phyloP scores from a whole-genome alignment of 2,113 vertebrate species.

The Phrynosoma blainvillii region DNA sequence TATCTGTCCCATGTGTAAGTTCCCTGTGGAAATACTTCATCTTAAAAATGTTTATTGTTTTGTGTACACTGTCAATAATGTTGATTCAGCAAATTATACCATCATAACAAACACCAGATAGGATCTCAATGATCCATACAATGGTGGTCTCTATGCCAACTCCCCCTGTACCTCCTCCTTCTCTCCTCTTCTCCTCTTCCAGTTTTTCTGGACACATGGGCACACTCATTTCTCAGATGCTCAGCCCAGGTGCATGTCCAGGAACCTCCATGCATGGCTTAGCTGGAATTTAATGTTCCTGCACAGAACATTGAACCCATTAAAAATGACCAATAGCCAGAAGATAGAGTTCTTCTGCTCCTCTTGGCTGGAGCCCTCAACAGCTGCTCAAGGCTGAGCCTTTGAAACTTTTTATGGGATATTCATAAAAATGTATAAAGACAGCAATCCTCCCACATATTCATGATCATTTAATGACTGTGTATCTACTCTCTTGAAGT shows the following conservation, averaged over 20 bases:
- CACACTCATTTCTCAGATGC: constrained; percentile 1
- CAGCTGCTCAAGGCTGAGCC: background rate
- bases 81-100: background rate
- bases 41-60: no score
- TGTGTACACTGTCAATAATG: no score
- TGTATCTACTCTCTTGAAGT: no score
- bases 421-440: background rate
- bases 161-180: background rate
- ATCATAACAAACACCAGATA: background rate
- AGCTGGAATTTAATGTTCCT: constrained; percentile 34
- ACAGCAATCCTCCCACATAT: background rate
- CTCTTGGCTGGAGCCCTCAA: background rate
- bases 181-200: background rate
- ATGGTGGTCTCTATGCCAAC: background rate
- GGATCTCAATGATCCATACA: no score
- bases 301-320: constrained; percentile 33
- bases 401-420: background rate
- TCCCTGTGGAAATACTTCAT: background rate
- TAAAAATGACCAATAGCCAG: constrained; percentile 4
- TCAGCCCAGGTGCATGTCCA: background rate
- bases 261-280: constrained; percentile 18
- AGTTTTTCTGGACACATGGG: background rate
- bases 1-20: no score
- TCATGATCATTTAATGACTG: no score
- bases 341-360: background rate